Evolutionary conservation across 2,888 invertebrate genomes (phyloP), one percentile per base, ranked within the genome.

Genomic region (Lasioglossum leucozonium): DNA sequence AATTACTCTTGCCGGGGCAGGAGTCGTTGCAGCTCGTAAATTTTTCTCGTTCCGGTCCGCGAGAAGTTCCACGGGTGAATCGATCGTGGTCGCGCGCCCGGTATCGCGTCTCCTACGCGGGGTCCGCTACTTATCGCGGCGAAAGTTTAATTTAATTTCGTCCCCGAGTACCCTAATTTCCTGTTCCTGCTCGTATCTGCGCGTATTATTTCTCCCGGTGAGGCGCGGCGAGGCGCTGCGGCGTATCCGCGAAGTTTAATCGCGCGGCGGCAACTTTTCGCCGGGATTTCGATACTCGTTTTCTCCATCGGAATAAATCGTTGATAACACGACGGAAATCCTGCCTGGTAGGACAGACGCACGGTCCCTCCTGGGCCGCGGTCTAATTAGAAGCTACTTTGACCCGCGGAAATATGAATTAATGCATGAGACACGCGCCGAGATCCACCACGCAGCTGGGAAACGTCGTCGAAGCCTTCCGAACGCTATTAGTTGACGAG

Each of bases 141-240:
- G 74, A 92, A 91, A 92, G 91, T 92, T 92, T 92, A 92, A 92
- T 92, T 92, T 92, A 92, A 92, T 92, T 92, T 91, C 87, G 85
- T 83, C 85, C 76, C 81, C 58, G 67, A 71, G 79, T 78, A 88
- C 84, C 89, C 89, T 92, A 92, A 91, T 92, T 92, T 92, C 91
- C 92, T 87, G 89, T 77, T 67, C 75, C 67, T 72, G 77, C 75
- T 71, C 79, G 85, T 89, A 85, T 88, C 88, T 87, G 83, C 88
- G 89, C 90, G 89, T 92, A 92, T 92, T 92, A 92, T 92, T 92
- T 92, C 90, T 87, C 89, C 81, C 81, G 87, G 84, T n/a, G n/a
- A n/a, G n/a, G n/a, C n/a, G n/a, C n/a, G n/a, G n/a, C n/a, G n/a
- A n/a, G n/a, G n/a, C n/a, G n/a, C n/a, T n/a, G n/a, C 78, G 86